These are phyloP conservation scores for Spodoptera picta DNA, from an alignment of 2,888 invertebrate species.

Conservation along the genomic window DNA sequence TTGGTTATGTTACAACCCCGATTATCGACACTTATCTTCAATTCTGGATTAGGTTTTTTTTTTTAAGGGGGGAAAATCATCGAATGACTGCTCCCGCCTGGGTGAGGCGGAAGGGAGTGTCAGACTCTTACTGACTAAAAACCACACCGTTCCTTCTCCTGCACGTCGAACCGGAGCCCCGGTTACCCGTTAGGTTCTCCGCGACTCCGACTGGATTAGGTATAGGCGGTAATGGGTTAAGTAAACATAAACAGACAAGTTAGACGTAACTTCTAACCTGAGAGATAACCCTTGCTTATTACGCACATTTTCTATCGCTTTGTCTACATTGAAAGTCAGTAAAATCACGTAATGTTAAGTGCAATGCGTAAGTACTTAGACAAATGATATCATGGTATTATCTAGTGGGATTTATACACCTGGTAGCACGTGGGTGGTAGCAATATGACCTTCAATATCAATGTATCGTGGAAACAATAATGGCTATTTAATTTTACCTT, in stretches of 20 bases:
- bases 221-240: slow-evolving; percentile 18
- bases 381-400: slow-evolving; percentile 6
- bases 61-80: no score
- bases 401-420: background rate
- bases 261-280: slow-evolving; percentile 22
- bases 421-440: no score
- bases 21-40: slow-evolving; percentile 13
- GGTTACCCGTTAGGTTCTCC: no score
- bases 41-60: slow-evolving; percentile 17
- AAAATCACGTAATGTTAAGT: slow-evolving; percentile 25
- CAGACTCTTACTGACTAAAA: no score
- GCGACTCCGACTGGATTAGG: no score
- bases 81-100: no score
- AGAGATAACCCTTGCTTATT: slow-evolving; percentile 30
- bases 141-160: no score
- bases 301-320: slow-evolving; percentile 33
- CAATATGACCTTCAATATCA: no score
- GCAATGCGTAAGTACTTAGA: slow-evolving; percentile 5
- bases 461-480: no score
- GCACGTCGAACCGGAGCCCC: no score
- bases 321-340: slow-evolving; percentile 32
- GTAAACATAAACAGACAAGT: slow-evolving; percentile 29
- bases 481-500: background rate
- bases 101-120: no score
- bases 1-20: slow-evolving; percentile 7